Conservation (phyloP, 2,888 invertebrate species). For the Didymodactylos carnosus region DNA sequence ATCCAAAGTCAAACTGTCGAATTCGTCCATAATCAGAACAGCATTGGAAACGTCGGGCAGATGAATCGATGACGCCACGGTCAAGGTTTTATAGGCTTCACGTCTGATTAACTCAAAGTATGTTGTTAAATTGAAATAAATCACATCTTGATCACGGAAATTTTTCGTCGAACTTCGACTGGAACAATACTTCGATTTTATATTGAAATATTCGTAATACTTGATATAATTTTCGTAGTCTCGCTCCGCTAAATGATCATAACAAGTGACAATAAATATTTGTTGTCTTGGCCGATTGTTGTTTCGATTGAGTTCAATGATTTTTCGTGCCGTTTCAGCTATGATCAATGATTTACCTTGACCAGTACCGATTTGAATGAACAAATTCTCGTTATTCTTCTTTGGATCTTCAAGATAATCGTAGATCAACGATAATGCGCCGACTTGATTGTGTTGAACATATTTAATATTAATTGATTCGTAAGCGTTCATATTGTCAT, state of each 20-base stretch:
- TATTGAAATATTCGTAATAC: not conserved
- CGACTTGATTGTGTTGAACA: not conserved
- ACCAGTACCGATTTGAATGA: not conserved
- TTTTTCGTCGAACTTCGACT: not conserved
- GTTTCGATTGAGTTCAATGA: not conserved
- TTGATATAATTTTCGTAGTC: not conserved
- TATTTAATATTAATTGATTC: not conserved
- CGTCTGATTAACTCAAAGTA: not conserved
- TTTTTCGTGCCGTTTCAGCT: not conserved
- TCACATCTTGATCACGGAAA: not conserved
- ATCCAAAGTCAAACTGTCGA: not conserved
- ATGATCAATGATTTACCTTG: not conserved
- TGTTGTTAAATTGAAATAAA: not conserved
- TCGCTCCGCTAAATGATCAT: not conserved
- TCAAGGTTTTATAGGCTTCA: not conserved
- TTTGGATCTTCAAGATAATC: not conserved
- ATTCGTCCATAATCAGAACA: not conserved
- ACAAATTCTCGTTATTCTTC: not conserved
- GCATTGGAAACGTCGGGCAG: not conserved
- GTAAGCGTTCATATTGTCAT: not conserved
- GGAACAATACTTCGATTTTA: not conserved
- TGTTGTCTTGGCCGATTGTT: not conserved
- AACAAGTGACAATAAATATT: not conserved
- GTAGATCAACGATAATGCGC: not conserved
- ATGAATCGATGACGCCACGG: not conserved